Evolutionary conservation across 2,888 invertebrate species (phyloP), one percentile per base, ranked within the genome.

Genomic region (Agelastica alni): DNA sequence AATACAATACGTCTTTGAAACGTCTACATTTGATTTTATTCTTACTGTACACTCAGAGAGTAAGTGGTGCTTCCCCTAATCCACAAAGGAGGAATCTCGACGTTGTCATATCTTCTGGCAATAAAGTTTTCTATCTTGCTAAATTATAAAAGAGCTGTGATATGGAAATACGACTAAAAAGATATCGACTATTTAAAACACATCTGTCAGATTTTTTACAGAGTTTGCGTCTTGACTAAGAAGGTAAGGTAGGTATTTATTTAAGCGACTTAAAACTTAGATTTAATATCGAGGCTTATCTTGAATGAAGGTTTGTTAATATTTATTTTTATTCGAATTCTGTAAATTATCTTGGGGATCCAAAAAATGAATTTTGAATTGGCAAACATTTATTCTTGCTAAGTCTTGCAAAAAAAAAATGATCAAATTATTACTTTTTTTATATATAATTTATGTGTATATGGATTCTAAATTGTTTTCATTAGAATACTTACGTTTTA

Each of bases 161-260:
- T n/a, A n/a, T n/a, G n/a, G n/a, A n/a, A n/a, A n/a, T n/a, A n/a
- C n/a, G n/a, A n/a, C n/a, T n/a, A n/a, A n/a, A n/a, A n/a, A n/a
- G n/a, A n/a, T n/a, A n/a, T n/a, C n/a, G n/a, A n/a, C n/a, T 30
- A 10, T 30, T 30, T 10, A 30, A 34, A 34, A 3, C 7, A 42
- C 7, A 17, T 30, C 13, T 12, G 4, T 45, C 13, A 17, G 18
- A n/a, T n/a, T n/a, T 18, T 3, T 34, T 37, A 12, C 20, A 18
- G 22, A 42, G 37, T 37, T 37, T n/a, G 37, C 37, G 18, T 18
- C 37, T 37, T 12, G 37, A 18, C 37, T 37, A 51, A 45, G 26
- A n/a, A 18, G 30, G 36, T 59, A 56, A 60, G 63, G 62, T 64
- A 64, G 56, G 61, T 64, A 64, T 60, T 58, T 53, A 51, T 55